phyloP scores from a whole-genome alignment of 2,113 vertebrate genomes.

The Mormyrus lacerda region DNA sequence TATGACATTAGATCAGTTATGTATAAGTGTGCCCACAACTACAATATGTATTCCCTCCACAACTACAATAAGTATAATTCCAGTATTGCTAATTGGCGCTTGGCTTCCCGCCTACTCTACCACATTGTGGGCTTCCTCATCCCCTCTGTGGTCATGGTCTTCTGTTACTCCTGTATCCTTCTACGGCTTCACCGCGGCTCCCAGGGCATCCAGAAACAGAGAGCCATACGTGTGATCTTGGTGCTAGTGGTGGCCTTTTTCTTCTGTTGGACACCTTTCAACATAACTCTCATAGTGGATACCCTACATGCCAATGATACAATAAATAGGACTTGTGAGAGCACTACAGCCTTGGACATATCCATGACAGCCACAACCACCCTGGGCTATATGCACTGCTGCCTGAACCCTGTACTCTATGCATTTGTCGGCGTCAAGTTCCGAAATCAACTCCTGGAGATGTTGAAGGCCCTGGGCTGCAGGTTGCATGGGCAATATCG shows the following conservation, averaged over 20 bases:
- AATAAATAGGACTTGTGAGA: constrained; percentile 32
- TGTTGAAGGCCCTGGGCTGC: constrained; percentile 57
- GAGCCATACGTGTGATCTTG: constrained; percentile 56
- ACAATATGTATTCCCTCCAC: constrained; percentile 7
- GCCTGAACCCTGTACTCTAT: constrained; percentile 79
- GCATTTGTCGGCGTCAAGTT: constrained; percentile 79
- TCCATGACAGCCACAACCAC: constrained; percentile 51
- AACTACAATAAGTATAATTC: constrained; percentile 18
- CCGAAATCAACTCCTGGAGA: constrained; percentile 58
- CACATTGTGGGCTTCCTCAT: constrained; percentile 67
- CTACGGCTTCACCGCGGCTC: constrained; percentile 52
- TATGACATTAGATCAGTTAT: not conserved
- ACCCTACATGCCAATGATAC: constrained; percentile 44
- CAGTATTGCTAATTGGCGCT: constrained; percentile 23
- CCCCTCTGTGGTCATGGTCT: constrained; percentile 63
- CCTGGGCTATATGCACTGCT: constrained; percentile 72
- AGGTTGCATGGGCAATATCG: constrained; percentile 34
- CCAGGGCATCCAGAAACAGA: constrained; percentile 63
- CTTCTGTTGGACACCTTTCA: constrained; percentile 74
- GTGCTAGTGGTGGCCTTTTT: constrained; percentile 70
- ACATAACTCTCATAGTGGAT: constrained; percentile 64
- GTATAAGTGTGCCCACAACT: constrained; percentile 50
- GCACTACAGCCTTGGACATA: constrained; percentile 41
- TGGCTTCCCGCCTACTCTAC: constrained; percentile 49
- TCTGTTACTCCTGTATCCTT: constrained; percentile 72